Base-by-base conservation (phyloP, 2,888 invertebrate species). In the Plagiodera versicolora region DNA sequence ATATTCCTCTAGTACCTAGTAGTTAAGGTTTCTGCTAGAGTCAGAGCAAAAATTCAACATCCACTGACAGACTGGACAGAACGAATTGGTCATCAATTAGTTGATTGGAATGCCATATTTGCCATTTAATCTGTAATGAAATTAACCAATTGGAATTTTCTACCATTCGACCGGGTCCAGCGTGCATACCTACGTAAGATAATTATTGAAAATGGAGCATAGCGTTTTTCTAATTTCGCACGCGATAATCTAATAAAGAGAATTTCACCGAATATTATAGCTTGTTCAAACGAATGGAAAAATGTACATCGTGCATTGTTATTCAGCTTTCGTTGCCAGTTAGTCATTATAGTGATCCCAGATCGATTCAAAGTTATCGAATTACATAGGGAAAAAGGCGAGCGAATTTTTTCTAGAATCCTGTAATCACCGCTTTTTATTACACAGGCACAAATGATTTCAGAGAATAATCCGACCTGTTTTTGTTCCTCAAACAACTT, bases 81-180 rank as follows among this genome's bases (percentile, higher is more conserved):
- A 56, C 53, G 53, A 75, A 75, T 76, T 76, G 73, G 73, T 14
- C 69, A 70, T 72, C 77, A 77, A 76, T 77, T 77, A 76, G 76
- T 73, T 77, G 76, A 77, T 77, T 77, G 77, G 72, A 74, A 73
- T 70, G 62, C 56, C 63, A 58, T 72, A 68, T 70, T 70, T 67
- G 67, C 62, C 70, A 68, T 69, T 70, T 66, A 71, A 68, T 68
- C 67, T 56, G 61, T 74, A 75, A 75, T 69, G 68, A 70, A 74
- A 75, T 75, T 75, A 75, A 70, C 70, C 68, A 71, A 65, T 74
- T 74, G 71, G 72, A 75, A 75, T 75, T 57, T 52, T 52, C 52
- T 56, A 56, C 20, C 56, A 50, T 20, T 19, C 49, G 45, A 10
- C 20, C 46, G 45, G 53, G 24, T 19, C 45, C 14, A 14, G 39